These are phyloP conservation scores for Caenorhabditis imperialis DNA, from an alignment of 2,888 invertebrate genomes.

Conservation along the genomic window DNA sequence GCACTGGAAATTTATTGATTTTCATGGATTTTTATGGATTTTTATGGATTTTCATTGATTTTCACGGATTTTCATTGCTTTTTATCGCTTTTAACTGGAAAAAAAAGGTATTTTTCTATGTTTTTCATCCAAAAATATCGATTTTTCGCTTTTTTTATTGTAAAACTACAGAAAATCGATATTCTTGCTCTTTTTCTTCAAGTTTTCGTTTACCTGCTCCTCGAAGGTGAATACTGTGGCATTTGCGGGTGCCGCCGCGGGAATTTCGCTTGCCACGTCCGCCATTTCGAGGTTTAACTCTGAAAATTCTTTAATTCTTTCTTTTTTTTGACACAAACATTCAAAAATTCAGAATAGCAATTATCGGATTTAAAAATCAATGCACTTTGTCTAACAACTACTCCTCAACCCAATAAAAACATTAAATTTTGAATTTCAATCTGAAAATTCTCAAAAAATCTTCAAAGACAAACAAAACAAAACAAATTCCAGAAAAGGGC, in stretches of 20 bases:
- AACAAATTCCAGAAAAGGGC: conserved; percentile 31
- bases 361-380: no score
- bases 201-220: conserved; percentile 59
- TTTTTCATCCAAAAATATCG: no score
- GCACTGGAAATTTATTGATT: conserved; percentile 50
- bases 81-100: no score
- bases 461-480: not conserved
- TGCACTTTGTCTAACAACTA: no score
- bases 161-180: not conserved
- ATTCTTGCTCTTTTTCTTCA: not conserved
- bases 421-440: no score
- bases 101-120: no score
- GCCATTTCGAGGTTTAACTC: conserved; percentile 60
- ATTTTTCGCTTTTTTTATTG: no score
- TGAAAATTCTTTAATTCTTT: conserved; percentile 14
- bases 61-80: no score
- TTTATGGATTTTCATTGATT: no score
- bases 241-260: conserved; percentile 52
- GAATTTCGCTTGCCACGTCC: conserved; percentile 48
- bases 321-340: conserved; percentile 1
- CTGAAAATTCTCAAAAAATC: no score
- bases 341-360: not conserved
- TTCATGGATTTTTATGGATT: no score
- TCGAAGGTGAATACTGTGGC: conserved; percentile 67
- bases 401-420: no score